Conservation (phyloP, 2,113 vertebrate genomes). For the Noctilio leporinus region DNA sequence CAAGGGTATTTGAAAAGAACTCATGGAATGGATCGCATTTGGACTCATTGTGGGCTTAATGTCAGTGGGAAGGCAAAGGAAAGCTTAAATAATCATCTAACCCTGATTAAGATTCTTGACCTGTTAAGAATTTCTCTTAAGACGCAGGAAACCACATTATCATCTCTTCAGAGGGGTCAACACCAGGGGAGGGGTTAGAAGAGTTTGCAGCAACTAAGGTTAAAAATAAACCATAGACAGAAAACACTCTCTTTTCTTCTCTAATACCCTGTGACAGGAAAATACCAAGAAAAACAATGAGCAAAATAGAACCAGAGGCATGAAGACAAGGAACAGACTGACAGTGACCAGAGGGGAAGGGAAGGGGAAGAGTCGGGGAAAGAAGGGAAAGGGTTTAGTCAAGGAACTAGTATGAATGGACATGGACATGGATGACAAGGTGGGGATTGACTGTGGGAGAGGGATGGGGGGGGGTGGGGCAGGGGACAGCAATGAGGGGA, state of each 20-base stretch:
- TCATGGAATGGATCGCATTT: not conserved
- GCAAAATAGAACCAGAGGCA: too few relatives aligned
- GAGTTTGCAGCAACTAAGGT: conserved; percentile 40
- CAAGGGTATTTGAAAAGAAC: not conserved
- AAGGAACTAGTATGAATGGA: too few relatives aligned
- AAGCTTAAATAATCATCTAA: not conserved
- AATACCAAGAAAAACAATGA: conserved; percentile 43
- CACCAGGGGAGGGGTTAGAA: conserved; percentile 29
- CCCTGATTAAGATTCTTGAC: conserved; percentile 16
- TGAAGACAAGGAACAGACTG: too few relatives aligned
- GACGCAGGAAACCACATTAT: conserved; percentile 55
- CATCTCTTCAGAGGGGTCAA: conserved; percentile 42
- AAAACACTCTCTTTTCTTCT: not conserved
- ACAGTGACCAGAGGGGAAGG: too few relatives aligned
- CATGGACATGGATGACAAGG: too few relatives aligned
- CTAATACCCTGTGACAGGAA: conserved; percentile 51
- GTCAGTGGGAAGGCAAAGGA: conserved; percentile 28
- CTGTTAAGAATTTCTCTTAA: conserved; percentile 49
- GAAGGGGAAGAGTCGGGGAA: too few relatives aligned
- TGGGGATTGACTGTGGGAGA: too few relatives aligned
- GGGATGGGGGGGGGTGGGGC: too few relatives aligned
- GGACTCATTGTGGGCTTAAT: not conserved
- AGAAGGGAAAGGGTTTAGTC: too few relatives aligned
- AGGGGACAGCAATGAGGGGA: too few relatives aligned
- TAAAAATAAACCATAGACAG: conserved; percentile 34